Percentiles rank a stretch among this genome's conserved stretches.
These are phyloP conservation scores for Myoxocephalus aenaeus DNA, from an alignment of 2,797 vertebrate species.

Conservation along the genomic window DNA sequence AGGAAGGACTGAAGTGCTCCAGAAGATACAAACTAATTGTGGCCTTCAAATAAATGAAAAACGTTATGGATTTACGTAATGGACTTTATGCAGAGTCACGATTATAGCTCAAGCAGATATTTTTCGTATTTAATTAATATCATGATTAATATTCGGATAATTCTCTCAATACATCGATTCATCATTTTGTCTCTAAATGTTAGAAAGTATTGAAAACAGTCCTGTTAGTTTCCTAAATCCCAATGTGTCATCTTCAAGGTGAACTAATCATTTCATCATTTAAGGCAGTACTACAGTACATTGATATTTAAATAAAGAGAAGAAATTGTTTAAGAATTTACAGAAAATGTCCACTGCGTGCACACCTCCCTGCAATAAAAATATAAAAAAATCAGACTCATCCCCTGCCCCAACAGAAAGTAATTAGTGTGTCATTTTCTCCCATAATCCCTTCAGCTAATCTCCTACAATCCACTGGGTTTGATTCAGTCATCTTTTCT, in stretches of 20 bases:
- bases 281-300: neutral
- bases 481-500: conserved; percentile 88
- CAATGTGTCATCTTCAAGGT: neutral
- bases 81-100: neutral
- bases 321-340: conserved; percentile 13
- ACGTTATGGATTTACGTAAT: no score
- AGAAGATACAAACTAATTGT: conserved; percentile 8
- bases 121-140: neutral
- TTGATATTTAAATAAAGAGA: conserved; percentile 4
- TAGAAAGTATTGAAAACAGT: neutral
- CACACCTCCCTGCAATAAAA: conserved; percentile 34
- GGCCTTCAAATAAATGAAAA: neutral
- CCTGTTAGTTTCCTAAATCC: neutral
- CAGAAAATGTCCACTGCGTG: conserved; percentile 1
- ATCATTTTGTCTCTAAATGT: neutral
- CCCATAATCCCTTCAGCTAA: conserved; percentile 78
- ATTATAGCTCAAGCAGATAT: neutral
- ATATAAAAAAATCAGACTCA: conserved; percentile 36
- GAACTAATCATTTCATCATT: no score
- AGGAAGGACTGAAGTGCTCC: conserved; percentile 40
- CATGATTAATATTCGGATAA: neutral
- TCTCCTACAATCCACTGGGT: conserved; percentile 83
- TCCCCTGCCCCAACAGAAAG: conserved; percentile 69
- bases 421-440: conserved; percentile 83
- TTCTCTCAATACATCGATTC: neutral